Evolutionary conservation across 2,113 vertebrate genomes (phyloP).

Genomic region (Edolisoma coerulescens): DNA sequence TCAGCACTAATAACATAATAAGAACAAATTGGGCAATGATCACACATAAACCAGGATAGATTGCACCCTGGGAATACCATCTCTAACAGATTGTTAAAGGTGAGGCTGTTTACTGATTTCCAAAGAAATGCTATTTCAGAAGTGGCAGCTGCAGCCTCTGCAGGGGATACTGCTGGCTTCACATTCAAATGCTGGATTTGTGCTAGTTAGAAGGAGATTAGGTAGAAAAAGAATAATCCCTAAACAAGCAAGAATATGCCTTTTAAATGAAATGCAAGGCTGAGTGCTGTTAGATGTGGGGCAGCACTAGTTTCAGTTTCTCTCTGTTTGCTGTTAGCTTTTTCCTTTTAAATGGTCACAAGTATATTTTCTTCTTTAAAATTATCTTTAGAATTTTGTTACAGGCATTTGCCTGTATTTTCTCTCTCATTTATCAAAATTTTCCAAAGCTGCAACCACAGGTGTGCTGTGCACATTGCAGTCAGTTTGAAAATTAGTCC

Average conservation of each 20-base stretch:
- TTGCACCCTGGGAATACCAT: background rate
- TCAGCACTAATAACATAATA: constrained; percentile 44
- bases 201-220: background rate
- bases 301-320: background rate
- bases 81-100: constrained; percentile 2
- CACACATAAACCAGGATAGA: background rate
- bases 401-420: background rate
- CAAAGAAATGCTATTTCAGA: background rate
- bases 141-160: constrained; percentile 33
- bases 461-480: background rate
- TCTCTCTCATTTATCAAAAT: constrained; percentile 34
- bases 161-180: constrained; percentile 5
- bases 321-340: background rate
- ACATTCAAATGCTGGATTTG: background rate
- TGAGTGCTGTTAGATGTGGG: background rate
- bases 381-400: constrained; percentile 7
- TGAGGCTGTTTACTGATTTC: constrained; percentile 34
- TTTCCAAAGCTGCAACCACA: background rate
- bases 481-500: background rate
- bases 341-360: constrained; percentile 14
- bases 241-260: background rate
- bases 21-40: constrained; percentile 51
- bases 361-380: constrained; percentile 37
- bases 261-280: background rate
- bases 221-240: background rate